Percentiles rank a stretch among this genome's conserved stretches.
Evolutionary conservation across 2,113 vertebrate species (phyloP).

Genomic region (Chloropsis hardwickii): DNA sequence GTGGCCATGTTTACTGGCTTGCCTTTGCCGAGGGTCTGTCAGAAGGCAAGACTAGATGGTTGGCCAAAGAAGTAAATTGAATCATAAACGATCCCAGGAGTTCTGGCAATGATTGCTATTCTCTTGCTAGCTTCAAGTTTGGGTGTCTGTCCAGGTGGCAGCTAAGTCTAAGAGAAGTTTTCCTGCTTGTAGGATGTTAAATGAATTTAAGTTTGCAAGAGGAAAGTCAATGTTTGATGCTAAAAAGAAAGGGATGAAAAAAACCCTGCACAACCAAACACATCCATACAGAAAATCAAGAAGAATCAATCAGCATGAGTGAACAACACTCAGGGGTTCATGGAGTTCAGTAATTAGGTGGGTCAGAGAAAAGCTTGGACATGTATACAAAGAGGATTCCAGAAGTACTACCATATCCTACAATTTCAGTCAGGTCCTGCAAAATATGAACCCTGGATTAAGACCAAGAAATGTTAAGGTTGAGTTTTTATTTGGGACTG

Average conservation of each 20-base stretch:
- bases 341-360: not conserved
- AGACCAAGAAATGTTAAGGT: not conserved
- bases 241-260: not conserved
- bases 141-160: fast-evolving
- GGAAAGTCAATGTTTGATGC: not conserved
- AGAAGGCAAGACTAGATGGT: not conserved
- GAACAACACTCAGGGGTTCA: not conserved
- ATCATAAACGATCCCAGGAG: not conserved
- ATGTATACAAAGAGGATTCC: not conserved
- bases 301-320: not conserved
- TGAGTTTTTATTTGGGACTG: not conserved
- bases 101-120: not conserved
- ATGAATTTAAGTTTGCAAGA: not conserved
- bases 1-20: fast-evolving
- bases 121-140: not conserved
- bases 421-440: not conserved
- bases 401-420: not conserved
- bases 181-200: not conserved
- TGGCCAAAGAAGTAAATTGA: not conserved
- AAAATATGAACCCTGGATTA: not conserved
- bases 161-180: not conserved
- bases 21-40: not conserved
- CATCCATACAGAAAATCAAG: not conserved
- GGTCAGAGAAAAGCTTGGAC: not conserved
- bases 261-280: fast-evolving